These are phyloP conservation scores for Melikaiella ostensackeni DNA, from an alignment of 2,888 invertebrate genomes.

Conservation along the genomic window DNA sequence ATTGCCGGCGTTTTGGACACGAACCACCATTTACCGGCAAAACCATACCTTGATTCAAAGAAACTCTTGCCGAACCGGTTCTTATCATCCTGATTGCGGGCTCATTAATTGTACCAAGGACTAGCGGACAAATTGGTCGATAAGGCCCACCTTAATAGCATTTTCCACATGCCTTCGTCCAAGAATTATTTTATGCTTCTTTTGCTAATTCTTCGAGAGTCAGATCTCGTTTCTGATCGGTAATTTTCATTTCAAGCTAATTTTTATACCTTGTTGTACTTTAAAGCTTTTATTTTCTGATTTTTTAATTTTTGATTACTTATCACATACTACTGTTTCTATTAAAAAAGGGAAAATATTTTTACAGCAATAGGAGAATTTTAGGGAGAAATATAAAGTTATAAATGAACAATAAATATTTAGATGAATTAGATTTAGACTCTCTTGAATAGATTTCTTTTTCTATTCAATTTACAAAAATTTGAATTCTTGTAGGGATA, in stretches of 20 bases:
- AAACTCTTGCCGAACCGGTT: constrained; percentile 55
- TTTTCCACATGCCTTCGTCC: constrained; percentile 60
- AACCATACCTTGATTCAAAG: constrained; percentile 47
- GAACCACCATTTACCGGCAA: constrained; percentile 47
- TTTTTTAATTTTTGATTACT: neutral
- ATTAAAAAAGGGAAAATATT: no score
- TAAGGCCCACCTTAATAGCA: constrained; percentile 67
- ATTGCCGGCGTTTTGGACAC: constrained; percentile 54
- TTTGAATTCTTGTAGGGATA: no score
- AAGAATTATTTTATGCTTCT: neutral
- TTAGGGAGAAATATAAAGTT: no score
- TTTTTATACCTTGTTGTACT: neutral
- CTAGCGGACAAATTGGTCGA: constrained; percentile 69
- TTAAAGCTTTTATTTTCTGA: neutral
- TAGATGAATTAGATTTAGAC: no score
- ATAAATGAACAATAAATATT: no score
- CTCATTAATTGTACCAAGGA: constrained; percentile 66
- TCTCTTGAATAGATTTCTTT: no score
- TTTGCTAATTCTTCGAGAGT: neutral
- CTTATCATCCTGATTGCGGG: constrained; percentile 59
- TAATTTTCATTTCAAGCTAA: neutral
- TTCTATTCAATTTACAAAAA: no score
- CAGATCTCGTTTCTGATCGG: constrained; percentile 3
- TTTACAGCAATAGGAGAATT: no score
- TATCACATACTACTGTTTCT: no score